Base-by-base conservation (phyloP, 37 sponge, comb jelly and placozoan species). In the Dysidea cf. avara region DNA sequence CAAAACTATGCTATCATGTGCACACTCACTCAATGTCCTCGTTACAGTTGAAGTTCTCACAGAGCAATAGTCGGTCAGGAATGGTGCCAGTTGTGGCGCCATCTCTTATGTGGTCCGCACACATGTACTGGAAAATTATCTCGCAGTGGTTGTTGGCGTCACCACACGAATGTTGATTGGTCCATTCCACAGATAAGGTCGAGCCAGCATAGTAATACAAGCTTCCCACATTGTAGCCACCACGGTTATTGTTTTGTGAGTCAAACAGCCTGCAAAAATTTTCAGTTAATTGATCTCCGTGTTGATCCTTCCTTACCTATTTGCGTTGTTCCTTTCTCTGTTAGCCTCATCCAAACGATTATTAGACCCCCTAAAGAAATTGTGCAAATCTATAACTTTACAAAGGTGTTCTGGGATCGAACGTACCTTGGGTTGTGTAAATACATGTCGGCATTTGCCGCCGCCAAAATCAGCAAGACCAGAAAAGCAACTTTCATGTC, bases 231-330 rank as follows among this genome's bases (percentile, higher is more conserved):
- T 98, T 98, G 83, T 98, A 98, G 35, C 99, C 99, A 0, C 97
- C 97, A 29, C 97, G 75, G 80, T 98, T 86, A 78, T 98, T 98
- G 77, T 98, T 98, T 88, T 98, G 95, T 0, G 99, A 98, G 70
- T 98, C 93, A 72, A 94, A 98, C 68, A 98, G 7, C 62, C 97
- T 85, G 56, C 33, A 16, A 12, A 35, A 49, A 1, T 38, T 12
- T 3, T 61, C 13, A 72, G 12, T 14, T 39, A 46, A 47, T 25
- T 31, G 14, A 22, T n/a, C 26, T 12, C 13, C 11, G 28, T 34
- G 18, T 13, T 24, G 61, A 16, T 6, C 3, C 0, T 5, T 6
- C 16, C 22, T 61, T 53, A 92, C 94, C 94, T 78, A 83, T 96
- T 96, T 2, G 87, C 99, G 74, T 98, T 98, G 74, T 88, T 81